A percentile compares a stretch with the other conserved stretches of the same genome.
These are phyloP conservation scores for Carcina quercana DNA, from an alignment of 2,888 invertebrate species.

Conservation along the genomic window DNA sequence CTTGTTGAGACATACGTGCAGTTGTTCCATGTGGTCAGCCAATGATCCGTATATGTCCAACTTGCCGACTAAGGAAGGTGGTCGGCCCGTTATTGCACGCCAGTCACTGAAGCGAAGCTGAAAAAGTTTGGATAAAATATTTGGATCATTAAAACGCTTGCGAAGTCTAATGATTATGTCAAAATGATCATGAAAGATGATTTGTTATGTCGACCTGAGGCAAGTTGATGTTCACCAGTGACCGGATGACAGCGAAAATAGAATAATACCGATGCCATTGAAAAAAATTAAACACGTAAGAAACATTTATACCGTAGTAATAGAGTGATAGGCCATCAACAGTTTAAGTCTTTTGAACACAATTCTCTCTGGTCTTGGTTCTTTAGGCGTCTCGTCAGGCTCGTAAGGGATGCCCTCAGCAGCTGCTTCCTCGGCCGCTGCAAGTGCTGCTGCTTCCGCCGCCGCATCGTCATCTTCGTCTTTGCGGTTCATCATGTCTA, in stretches of 20 bases:
- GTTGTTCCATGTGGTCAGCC: conserved; percentile 52
- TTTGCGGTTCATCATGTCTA: conserved; percentile 28
- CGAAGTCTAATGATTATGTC: too few species aligned
- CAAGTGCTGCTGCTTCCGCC: conserved; percentile 14
- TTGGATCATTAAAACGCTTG: too few species aligned
- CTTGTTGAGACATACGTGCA: conserved; percentile 53
- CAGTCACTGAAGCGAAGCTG: conserved; percentile 43
- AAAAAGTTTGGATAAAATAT: conserved; percentile 2
- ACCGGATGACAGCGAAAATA: too few species aligned
- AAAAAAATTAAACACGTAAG: neutral
- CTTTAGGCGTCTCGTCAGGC: conserved; percentile 19
- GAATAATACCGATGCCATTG: too few species aligned
- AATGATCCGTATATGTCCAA: conserved; percentile 45
- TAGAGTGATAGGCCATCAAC: conserved; percentile 59
- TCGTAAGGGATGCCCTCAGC: conserved; percentile 25
- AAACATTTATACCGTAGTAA: conserved; percentile 44
- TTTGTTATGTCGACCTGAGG: too few species aligned
- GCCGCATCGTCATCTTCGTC: conserved; percentile 26
- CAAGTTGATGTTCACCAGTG: too few species aligned
- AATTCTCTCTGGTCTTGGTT: conserved; percentile 26
- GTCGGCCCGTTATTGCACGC: conserved; percentile 48
- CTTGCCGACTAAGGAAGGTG: conserved; percentile 60
- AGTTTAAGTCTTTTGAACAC: conserved; percentile 53
- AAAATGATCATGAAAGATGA: too few species aligned
- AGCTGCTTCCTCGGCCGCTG: conserved; percentile 22